Evolutionary conservation across 2,888 invertebrate genomes (phyloP).

Genomic region (Athripsodes cinereus): DNA sequence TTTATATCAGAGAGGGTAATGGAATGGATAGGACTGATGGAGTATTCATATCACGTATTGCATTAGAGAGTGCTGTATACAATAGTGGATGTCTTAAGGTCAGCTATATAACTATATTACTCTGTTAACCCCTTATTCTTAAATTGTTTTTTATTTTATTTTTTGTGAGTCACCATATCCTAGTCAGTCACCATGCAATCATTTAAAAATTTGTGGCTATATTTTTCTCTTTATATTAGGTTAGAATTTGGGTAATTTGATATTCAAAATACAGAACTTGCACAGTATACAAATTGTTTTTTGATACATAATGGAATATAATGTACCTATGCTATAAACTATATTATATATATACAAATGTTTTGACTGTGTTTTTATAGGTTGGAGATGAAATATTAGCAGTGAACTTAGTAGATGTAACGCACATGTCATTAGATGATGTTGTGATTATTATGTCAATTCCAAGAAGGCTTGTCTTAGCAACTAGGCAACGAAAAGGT

Average conservation of each 20-base stretch:
- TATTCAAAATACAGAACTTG: too few species aligned
- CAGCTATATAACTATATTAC: conserved; percentile 11
- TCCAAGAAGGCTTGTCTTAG: conserved; percentile 88
- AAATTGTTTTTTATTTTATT: too few species aligned
- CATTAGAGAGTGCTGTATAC: conserved; percentile 93
- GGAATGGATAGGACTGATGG: conserved; percentile 93
- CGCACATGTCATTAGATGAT: conserved; percentile 96
- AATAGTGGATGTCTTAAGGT: conserved; percentile 93
- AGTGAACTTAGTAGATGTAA: conserved; percentile 96
- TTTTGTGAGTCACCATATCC: too few species aligned
- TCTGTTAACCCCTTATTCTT: background rate
- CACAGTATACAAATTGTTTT: too few species aligned
- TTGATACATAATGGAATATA: too few species aligned
- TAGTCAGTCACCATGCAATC: too few species aligned
- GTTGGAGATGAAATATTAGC: conserved; percentile 98
- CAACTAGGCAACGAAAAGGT: conserved; percentile 81
- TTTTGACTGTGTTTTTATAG: conserved; percentile 35
- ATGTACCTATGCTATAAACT: too few species aligned
- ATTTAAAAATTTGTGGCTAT: too few species aligned
- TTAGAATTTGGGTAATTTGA: too few species aligned
- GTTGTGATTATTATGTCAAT: conserved; percentile 99
- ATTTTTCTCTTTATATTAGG: too few species aligned
- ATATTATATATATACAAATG: background rate
- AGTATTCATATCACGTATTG: conserved; percentile 95
- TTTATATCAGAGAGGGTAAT: conserved; percentile 99